Conservation (phyloP, 2,888 invertebrate species). For the Drosophila paramelanica region DNA sequence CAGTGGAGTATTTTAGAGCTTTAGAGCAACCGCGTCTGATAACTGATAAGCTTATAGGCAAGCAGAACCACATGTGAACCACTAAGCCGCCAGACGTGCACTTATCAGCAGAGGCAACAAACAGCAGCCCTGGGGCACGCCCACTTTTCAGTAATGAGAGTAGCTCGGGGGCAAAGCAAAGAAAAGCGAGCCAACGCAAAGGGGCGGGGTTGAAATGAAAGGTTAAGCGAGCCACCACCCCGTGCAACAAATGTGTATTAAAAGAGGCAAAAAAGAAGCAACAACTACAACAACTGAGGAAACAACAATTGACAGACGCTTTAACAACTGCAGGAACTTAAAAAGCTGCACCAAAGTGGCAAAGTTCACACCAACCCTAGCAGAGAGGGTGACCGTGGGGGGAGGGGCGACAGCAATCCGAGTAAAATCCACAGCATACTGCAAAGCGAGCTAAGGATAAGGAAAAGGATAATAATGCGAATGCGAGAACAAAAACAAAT, state of each 20-base stretch:
- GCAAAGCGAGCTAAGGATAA: constrained; percentile 28
- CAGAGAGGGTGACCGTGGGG: neutral
- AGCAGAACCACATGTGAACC: constrained; percentile 32
- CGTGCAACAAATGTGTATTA: constrained; percentile 48
- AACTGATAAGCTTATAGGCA: constrained; percentile 38
- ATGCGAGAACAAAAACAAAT: constrained; percentile 51
- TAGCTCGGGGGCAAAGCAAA: constrained; percentile 2
- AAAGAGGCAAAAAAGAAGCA: constrained; percentile 32
- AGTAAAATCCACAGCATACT: constrained; percentile 24
- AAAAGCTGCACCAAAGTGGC: constrained; percentile 80
- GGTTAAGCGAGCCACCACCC: constrained; percentile 37
- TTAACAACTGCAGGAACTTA: constrained; percentile 51
- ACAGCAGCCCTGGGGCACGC: constrained; percentile 35
- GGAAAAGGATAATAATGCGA: constrained; percentile 65
- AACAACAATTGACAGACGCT: constrained; percentile 46
- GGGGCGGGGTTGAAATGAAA: constrained; percentile 4
- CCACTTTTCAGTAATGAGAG: constrained; percentile 47
- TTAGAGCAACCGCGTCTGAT: constrained; percentile 44
- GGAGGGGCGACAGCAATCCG: constrained; percentile 1
- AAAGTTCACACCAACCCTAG: constrained; percentile 83
- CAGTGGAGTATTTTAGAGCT: constrained; percentile 7
- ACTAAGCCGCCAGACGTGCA: constrained; percentile 54
- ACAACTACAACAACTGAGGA: constrained; percentile 16
- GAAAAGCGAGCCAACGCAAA: constrained; percentile 3
- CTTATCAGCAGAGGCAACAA: constrained; percentile 58